These are phyloP conservation scores for Aphelenchoides besseyi DNA, from an alignment of 1,140 invertebrate genomes.

Conservation along the genomic window DNA sequence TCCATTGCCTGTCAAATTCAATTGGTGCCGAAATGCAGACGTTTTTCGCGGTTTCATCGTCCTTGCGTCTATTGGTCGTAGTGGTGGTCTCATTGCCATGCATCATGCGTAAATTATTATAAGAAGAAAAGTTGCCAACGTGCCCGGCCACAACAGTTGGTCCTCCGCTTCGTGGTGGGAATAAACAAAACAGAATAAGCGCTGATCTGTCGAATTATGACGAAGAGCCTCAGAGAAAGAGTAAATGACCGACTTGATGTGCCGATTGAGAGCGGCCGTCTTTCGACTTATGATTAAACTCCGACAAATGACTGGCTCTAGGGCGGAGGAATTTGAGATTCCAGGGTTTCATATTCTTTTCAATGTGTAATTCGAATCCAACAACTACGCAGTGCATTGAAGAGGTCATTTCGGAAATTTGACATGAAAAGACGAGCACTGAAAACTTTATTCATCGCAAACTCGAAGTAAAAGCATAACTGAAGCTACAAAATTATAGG, in stretches of 20 bases:
- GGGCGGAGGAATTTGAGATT: background rate
- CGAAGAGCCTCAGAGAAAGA: background rate
- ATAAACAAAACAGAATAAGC: background rate
- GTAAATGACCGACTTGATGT: background rate
- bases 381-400: background rate
- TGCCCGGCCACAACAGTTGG: background rate
- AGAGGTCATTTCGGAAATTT: background rate
- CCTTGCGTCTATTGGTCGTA: no score
- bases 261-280: background rate
- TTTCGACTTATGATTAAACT: background rate
- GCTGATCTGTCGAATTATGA: constrained; percentile 3
- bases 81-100: no score
- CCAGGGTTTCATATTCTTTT: background rate
- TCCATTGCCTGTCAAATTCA: background rate
- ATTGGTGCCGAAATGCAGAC: background rate
- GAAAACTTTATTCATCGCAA: background rate
- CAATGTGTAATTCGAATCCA: background rate
- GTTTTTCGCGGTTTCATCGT: no score
- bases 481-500: constrained; percentile 11
- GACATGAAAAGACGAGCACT: background rate
- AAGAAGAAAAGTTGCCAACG: constrained; percentile 1
- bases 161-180: background rate
- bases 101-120: no score
- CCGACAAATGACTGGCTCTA: background rate
- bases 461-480: background rate